Evolutionary conservation across 2,888 invertebrate species (phyloP), one percentile per base, ranked within the genome.

Genomic region (Lasioglossum zephyrum): DNA sequence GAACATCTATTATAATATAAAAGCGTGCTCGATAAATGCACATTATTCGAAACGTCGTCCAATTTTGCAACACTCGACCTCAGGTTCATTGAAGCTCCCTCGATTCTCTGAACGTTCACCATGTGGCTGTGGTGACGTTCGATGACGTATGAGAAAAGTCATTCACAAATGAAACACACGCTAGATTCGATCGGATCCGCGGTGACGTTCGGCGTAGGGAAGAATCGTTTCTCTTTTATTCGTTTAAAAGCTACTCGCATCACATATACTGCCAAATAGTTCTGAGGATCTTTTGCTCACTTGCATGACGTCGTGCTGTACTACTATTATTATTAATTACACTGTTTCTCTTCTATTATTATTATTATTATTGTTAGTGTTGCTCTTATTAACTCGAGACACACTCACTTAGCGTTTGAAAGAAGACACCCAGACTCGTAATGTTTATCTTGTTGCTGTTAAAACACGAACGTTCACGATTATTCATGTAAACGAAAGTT

Each of bases 231-330:
- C 75, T 77, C 66, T 82, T 69, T 78, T 76, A 82, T 72, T 77
- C 16, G 63, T 74, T 74, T 70, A 60, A 70, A 63, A 41, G 74
- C 78, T 74, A 74, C 69, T 74, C 84, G 49, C 82, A 82, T 66
- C 82, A 82, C 76, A 44, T 76, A 73, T 76, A 72, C 72, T 63
- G 53, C 53, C 70, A 74, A 63, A 77, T 82, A 53, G 63, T 57
- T 86, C 73, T 78, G 78, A 81, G 83, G 87, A 88, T 66, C 76
- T 81, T 78, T 36, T 77, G 74, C 77, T 89, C 87, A 88, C 80
- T 74, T 88, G 88, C 88, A 88, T 88, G 88, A 81, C 79, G n/a
- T 89, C 87, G 78, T 79, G 72, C 31, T 69, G 53, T 88, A 82
- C 49, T 74, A 69, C 66, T 63, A 79, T 6, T 63, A 31, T 41